These are phyloP conservation scores for Lepidocyrtoides sp. DNA, from an alignment of 2,888 invertebrate genomes.

Conservation along the genomic window DNA sequence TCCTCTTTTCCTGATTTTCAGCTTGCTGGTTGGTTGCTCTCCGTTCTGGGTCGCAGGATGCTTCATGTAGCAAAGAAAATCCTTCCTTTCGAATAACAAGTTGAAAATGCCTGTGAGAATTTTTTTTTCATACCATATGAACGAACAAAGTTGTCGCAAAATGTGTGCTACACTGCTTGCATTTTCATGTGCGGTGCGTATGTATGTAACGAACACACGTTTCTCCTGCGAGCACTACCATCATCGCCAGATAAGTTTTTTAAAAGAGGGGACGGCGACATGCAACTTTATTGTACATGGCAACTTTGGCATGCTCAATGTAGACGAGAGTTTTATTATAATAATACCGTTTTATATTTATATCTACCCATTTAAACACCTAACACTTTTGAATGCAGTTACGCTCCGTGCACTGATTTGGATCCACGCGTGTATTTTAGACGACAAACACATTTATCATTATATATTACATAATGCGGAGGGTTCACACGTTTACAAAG, in stretches of 20 bases:
- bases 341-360: background rate
- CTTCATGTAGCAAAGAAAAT: conserved; percentile 52
- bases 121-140: background rate
- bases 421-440: background rate
- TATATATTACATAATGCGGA: conserved; percentile 1
- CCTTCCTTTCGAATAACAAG: conserved; percentile 20
- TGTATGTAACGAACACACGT: background rate
- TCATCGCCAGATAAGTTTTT: conserved; percentile 28
- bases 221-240: background rate
- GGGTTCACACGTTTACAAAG: conserved; percentile 9
- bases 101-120: conserved; percentile 41
- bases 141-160: conserved; percentile 45
- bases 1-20: conserved; percentile 56
- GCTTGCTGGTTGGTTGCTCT: conserved; percentile 77
- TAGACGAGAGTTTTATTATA: background rate
- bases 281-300: conserved; percentile 1
- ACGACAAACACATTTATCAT: conserved; percentile 52
- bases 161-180: conserved; percentile 29
- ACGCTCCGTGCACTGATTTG: conserved; percentile 40
- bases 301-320: too few species aligned
- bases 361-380: background rate
- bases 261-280: background rate
- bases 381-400: conserved; percentile 30
- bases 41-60: conserved; percentile 55
- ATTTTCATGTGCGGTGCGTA: background rate